Conservation (phyloP, 2,888 invertebrate species). For the Mechanitis mazaeus region DNA sequence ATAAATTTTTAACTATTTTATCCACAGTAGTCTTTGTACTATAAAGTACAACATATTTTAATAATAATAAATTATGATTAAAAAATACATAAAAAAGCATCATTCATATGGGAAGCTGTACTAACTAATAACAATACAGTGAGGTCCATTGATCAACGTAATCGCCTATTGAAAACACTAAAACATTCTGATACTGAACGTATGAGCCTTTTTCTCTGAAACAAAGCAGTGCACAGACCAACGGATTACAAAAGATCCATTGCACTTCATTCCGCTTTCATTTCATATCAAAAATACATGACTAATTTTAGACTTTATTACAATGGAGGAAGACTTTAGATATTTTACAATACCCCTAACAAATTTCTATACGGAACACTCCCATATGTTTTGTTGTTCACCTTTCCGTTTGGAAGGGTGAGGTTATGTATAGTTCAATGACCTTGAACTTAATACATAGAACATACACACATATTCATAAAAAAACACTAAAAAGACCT, state of each 20-base stretch:
- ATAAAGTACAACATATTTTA: too few species aligned
- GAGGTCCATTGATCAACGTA: constrained; percentile 15
- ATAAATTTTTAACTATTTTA: too few species aligned
- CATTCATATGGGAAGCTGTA: neutral
- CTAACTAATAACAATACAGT: neutral
- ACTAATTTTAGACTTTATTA: constrained; percentile 23
- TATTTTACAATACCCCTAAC: neutral
- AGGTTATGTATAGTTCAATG: constrained; percentile 23
- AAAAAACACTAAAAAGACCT: neutral
- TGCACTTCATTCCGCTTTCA: constrained; percentile 27
- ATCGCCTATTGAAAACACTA: constrained; percentile 25
- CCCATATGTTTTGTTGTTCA: constrained; percentile 32
- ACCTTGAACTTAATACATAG: constrained; percentile 16
- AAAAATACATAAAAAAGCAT: neutral
- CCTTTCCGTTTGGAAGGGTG: constrained; percentile 26
- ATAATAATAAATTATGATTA: too few species aligned
- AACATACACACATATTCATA: neutral
- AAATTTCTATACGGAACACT: constrained; percentile 26
- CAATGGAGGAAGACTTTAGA: constrained; percentile 19
- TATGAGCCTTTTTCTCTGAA: constrained; percentile 16
- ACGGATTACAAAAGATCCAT: constrained; percentile 26
- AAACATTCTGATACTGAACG: constrained; percentile 16
- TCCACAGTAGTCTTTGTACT: too few species aligned
- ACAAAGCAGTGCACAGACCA: constrained; percentile 26
- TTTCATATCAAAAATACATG: constrained; percentile 11